Conservation (phyloP, 2,888 invertebrate genomes). For the Epistrophella euchroma region DNA sequence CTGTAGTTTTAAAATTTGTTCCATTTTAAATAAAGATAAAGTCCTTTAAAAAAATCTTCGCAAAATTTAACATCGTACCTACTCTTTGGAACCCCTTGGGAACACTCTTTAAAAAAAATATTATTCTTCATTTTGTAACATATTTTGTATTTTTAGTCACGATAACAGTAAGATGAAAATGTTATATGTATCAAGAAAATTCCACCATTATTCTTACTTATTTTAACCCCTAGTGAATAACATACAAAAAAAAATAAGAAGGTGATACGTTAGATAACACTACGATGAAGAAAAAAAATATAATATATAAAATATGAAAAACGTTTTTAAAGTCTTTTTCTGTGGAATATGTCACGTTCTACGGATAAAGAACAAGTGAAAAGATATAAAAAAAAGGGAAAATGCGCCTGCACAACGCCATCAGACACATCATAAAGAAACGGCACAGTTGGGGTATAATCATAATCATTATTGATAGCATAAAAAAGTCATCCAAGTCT, state of each 20-base stretch:
- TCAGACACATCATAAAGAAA: constrained; percentile 17
- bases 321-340: constrained; percentile 61
- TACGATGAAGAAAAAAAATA: constrained; percentile 23
- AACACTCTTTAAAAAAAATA: constrained; percentile 18
- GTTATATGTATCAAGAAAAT: constrained; percentile 66
- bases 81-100: constrained; percentile 19
- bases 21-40: constrained; percentile 10
- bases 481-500: constrained; percentile 35
- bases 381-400: constrained; percentile 48
- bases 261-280: constrained; percentile 65
- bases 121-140: constrained; percentile 60
- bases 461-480: constrained; percentile 70
- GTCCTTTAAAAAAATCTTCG: constrained; percentile 37
- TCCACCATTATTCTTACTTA: constrained; percentile 72
- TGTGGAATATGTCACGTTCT: constrained; percentile 67
- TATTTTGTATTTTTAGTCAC: constrained; percentile 68
- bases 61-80: constrained; percentile 43
- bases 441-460: constrained; percentile 50
- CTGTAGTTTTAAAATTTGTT: background rate
- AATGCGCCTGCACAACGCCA: constrained; percentile 45
- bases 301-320: constrained; percentile 22
- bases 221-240: constrained; percentile 70
- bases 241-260: constrained; percentile 52
- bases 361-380: constrained; percentile 64
- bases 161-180: constrained; percentile 74